Percentiles rank a stretch among this genome's conserved stretches.
Conservation (phyloP, 37 sponge, comb jelly and placozoan genomes). For the Cladorhizidae sp. region DNA sequence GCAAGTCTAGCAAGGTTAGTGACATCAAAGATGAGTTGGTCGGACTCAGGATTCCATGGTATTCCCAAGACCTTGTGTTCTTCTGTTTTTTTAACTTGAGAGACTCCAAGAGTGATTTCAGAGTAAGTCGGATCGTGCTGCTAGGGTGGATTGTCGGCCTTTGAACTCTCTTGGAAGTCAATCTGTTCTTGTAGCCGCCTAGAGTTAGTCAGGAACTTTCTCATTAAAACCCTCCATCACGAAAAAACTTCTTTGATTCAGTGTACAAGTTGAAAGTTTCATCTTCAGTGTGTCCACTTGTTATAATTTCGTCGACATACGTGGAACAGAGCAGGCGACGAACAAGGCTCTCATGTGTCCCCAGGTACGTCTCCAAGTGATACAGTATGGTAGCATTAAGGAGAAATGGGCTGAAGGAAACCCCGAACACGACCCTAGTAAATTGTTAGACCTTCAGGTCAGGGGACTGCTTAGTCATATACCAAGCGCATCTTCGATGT, state of each 20-base stretch:
- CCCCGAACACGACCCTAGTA: constrained; percentile 45
- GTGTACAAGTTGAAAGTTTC: constrained; percentile 26
- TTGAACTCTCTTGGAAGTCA: constrained; percentile 7
- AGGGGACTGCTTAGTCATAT: constrained; percentile 22
- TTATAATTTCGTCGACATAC: constrained; percentile 59
- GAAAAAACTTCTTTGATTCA: constrained; percentile 26
- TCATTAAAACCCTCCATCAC: constrained; percentile 56
- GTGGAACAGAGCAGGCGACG: constrained; percentile 16
- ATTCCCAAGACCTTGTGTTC: constrained; percentile 59
- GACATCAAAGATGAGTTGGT: constrained; percentile 44
- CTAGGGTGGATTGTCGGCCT: neutral
- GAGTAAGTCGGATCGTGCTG: constrained; percentile 25
- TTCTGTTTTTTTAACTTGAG: neutral
- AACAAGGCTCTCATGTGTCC: constrained; percentile 7
- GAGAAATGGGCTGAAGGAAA: constrained; percentile 44
- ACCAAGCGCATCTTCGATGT: constrained; percentile 53
- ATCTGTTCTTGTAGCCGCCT: constrained; percentile 16
- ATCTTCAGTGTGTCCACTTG: constrained; percentile 45
- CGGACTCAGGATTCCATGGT: constrained; percentile 41
- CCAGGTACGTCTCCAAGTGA: constrained; percentile 35
- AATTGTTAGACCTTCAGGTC: constrained; percentile 30
- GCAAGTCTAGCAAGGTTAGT: constrained; percentile 11
- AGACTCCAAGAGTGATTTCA: constrained; percentile 23
- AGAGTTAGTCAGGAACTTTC: constrained; percentile 50
- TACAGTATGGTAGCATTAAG: constrained; percentile 46